Evolutionary conservation across 2,113 vertebrate genomes (phyloP), one percentile per base, ranked within the genome.

Genomic region (Notothenia coriiceps): DNA sequence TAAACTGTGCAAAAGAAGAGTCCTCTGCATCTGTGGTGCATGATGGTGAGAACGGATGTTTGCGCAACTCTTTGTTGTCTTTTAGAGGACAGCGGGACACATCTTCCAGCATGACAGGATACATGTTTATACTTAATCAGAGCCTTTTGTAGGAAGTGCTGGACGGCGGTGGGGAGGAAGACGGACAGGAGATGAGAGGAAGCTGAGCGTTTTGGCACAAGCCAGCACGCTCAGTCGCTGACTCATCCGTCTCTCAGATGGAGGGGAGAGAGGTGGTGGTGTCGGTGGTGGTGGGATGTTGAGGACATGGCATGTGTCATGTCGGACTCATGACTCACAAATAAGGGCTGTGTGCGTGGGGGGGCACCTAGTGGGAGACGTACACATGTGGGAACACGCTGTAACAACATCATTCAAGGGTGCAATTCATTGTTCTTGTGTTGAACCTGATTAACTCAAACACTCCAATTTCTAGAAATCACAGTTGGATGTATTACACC

Each of bases 161-260:
- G 72, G 86, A 77, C 44, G 10, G 66, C 1, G 66, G 10, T 9
- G 70, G 50, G 10, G 65, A 69, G 33, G 74, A 79, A 59, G 59
- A 40, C 40, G 54, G 82, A 78, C 44, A 20, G 74, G 52, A 85
- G 84, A 86, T 59, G 82, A 86, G 88, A 77, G 59, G 74, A 84
- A 57, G 70, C 73, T 81, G 82, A 87, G 84, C 74, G 18, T 63
- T 78, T 35, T 65, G 79, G 80, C 73, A 71, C 51, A 57, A 71
- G 79, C 63, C n/a, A 61, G 65, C 73, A 22, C 20, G 64, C 55
- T 67, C 52, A 10, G 35, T n/a, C 55, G 55, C 88, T 93, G 91
- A 93, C 86, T 93, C 93, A 92, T 91, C 83, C 47, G 63, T 80
- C 82, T 82, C 35, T 88, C 81, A 46, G 60, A 84, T 43, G 56